Evolutionary conservation across 2,797 vertebrate species (phyloP).

Genomic region (Gorsachius magnificus): DNA sequence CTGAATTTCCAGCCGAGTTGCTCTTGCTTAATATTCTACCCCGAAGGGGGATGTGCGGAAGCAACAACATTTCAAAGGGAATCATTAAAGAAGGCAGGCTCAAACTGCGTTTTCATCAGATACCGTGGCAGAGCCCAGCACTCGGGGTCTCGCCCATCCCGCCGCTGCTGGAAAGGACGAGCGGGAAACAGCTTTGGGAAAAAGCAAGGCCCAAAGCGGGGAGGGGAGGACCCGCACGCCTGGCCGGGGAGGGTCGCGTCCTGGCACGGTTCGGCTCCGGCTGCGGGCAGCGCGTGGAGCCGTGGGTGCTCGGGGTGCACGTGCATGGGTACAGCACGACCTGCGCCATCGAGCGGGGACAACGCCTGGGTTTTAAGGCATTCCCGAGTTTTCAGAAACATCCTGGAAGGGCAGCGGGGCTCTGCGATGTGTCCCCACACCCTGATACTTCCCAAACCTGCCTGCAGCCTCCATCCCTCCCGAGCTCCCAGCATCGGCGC

Average conservation of each 20-base stretch:
- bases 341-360: neutral
- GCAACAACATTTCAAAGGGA: conserved; percentile 70
- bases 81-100: conserved; percentile 69
- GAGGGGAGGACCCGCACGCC: neutral
- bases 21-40: conserved; percentile 74
- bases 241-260: neutral
- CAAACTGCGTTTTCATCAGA: conserved; percentile 55
- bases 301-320: rapidly evolving
- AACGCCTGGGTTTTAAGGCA: neutral
- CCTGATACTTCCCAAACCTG: neutral
- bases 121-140: neutral
- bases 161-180: neutral
- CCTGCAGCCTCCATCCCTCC: neutral
- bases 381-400: neutral
- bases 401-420: neutral
- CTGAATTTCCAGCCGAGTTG: conserved; percentile 71
- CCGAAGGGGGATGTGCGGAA: conserved; percentile 62
- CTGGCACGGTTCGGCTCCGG: neutral
- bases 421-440: neutral
- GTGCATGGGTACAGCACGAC: neutral
- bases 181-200: neutral
- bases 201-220: neutral
- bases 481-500: rapidly evolving
- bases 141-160: neutral
- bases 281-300: neutral